Evolutionary conservation across 2,113 vertebrate species (phyloP), one percentile per base, ranked within the genome.

Genomic region (Silurus asotus): DNA sequence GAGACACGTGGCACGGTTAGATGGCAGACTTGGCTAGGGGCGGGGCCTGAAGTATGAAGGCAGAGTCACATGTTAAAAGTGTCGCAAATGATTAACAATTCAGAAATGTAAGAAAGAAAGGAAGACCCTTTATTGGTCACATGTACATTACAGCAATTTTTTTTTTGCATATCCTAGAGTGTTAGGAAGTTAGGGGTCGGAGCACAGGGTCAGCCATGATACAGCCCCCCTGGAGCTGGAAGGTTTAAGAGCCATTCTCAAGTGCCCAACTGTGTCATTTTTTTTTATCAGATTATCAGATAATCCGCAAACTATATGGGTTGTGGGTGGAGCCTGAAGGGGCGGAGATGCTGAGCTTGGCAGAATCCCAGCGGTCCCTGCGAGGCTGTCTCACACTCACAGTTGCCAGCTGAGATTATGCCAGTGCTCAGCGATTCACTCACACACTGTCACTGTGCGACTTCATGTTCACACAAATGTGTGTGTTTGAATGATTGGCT

Each of bases 391-490:
- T 84, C 79, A 81, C 92, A 93, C 97, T 97, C 97, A 98, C 97
- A 98, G 97, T 98, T 97, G 97, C 97, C 97, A 97, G 97, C 97
- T 98, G 97, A 98, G 97, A 98, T 98, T 98, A 97, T 93, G 92
- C 96, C 96, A 96, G 90, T 90, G 91, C 94, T 94, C 94, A 97
- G 96, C 96, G 14, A 64, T 20, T 9, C 10, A 56, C n/a, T 56
- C 3, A 8, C 11, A 11, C 8, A 19, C 9, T 4, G 65, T 5
- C 11, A 62, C 23, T 19, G 56, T 25, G 49, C 23, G 62, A 23
- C 5, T 72, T 72, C 69, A 72, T 72, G 53, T 51, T 55, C 8
- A 76, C 51, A 76, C 74, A 75, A 75, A 14, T 82, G 65, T 78
- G 48, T 37, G 78, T 56, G 53, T 72, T 11, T 23, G 79, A 61